Evolutionary conservation across 2,113 vertebrate species (phyloP), one percentile per base, ranked within the genome.

Genomic region (Mixornis gularis): DNA sequence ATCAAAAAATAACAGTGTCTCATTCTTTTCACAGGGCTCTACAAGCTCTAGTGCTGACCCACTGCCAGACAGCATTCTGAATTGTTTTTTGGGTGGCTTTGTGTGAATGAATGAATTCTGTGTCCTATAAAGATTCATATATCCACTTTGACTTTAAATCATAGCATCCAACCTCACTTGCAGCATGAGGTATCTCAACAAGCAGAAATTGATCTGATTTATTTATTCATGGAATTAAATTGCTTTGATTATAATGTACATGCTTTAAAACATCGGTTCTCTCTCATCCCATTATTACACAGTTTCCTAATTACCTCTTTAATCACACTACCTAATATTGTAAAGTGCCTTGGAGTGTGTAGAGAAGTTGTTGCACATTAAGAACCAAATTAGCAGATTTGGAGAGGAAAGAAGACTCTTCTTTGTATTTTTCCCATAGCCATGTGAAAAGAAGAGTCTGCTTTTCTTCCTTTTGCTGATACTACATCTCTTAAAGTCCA

Each of bases 251-350:
- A 63, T 93, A 91, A 91, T 18, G 52, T 52, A 80, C 41, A 83
- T 20, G 26, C 48, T 95, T 95, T 82, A 90, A 94, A 85, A 18
- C 48, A 89, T 76, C 63, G 52, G 17, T 65, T 83, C 71, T 79
- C 41, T 85, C 79, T 88, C 71, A 83, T 87, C 27, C 38, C 68
- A 82, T 80, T 77, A 93, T 87, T 90, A 76, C 59, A 76, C 24
- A 55, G 27, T 66, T 91, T 90, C 43, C 30, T 93, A 95, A 96
- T 94, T 93, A 94, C 46, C 59, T 66, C 81, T 87, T 40, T 95
- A 95, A 95, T 93, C 90, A 89, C 46, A 72, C 44, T 73, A 80
- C 59, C 74, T 95, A 95, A 92, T 94, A 85, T 51, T 74, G 40
- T 94, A 88, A 93, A 96, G 94, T 90, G 60, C 30, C 55, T 85